These are phyloP conservation scores for Spodoptera picta DNA, from an alignment of 2,888 invertebrate species.

Conservation along the genomic window DNA sequence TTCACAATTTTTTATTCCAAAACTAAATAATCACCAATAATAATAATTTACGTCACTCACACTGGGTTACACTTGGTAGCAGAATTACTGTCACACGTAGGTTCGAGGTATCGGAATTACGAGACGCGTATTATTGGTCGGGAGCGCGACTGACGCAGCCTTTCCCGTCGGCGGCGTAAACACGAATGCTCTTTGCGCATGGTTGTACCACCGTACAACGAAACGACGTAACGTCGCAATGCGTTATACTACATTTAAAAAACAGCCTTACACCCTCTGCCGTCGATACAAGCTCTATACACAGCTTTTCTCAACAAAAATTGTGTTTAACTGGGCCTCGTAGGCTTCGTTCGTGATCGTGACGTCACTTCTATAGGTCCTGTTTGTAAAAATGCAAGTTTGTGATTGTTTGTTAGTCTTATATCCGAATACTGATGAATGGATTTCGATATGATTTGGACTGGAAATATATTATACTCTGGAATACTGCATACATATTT, in stretches of 20 bases:
- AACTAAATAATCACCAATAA: slow-evolving; percentile 31
- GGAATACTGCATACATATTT: too few relatives aligned
- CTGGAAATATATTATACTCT: too few relatives aligned
- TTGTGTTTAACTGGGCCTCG: slow-evolving; percentile 35
- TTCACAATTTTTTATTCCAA: slow-evolving; percentile 34
- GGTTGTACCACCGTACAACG: slow-evolving; percentile 67
- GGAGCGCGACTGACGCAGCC: slow-evolving; percentile 36
- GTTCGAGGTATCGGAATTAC: slow-evolving; percentile 30
- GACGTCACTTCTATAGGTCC: slow-evolving; percentile 17
- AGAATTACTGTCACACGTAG: slow-evolving; percentile 25
- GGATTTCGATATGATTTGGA: too few relatives aligned
- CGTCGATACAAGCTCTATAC: slow-evolving; percentile 49
- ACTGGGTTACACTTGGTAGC: slow-evolving; percentile 16
- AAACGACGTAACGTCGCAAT: slow-evolving; percentile 86
- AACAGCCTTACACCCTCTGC: slow-evolving; percentile 65
- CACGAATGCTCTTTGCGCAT: slow-evolving; percentile 86
- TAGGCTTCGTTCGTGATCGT: background rate
- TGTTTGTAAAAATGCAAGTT: slow-evolving; percentile 14
- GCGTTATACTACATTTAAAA: slow-evolving; percentile 78
- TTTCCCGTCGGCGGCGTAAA: slow-evolving; percentile 47
- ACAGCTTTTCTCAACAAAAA: slow-evolving; percentile 36
- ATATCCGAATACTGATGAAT: too few relatives aligned
- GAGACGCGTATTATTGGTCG: slow-evolving; percentile 34
- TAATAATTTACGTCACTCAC: slow-evolving; percentile 45
- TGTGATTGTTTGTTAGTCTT: background rate